Base-by-base conservation (phyloP, 2,888 invertebrate species). In the Ashinkailepas kermadecensis region DNA sequence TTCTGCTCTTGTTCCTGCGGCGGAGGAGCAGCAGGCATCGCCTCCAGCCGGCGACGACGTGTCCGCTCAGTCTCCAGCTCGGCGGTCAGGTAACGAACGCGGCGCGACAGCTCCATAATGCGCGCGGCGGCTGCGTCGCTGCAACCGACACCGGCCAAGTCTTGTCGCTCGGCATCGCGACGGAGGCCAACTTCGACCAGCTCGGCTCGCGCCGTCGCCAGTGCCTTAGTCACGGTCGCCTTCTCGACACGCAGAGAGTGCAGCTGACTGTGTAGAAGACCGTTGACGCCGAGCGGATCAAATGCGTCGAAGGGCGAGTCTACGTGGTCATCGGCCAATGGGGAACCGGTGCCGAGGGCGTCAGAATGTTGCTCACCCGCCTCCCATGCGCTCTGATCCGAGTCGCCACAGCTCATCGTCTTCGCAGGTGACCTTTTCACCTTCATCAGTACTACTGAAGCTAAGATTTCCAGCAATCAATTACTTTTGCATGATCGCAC, bases 41-140 rank as follows among this genome's bases (percentile, higher is more conserved):
- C 74, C 56, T 74, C 74, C 74, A 74, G 74, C 11, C 74, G 74
- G 21, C 74, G 74, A 21, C 74, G 21, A 18, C 56, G 74, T 56
- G 74, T 54, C 74, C 74, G 74, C 56, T 74, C 74, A 21, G 74
- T 21, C 74, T 74, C 74, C 74, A 74, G 74, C 56, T 74, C 74
- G 74, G 74, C 74, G 8, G 74, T 74, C 74, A 56, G 74, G 56
- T 74, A 56, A 3, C 74, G 74, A 54, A 15, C 23, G 54, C 74
- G 74, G 10, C 74, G 74, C 54, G 74, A 74, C 74, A 74, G 74
- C 21, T 74, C 74, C 74, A 74, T 54, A 21, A 74, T 21, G 56
- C 74, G 74, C 54, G 74, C 74, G 21, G 74, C 74, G 74, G 74
- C 74, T 10, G 74, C 74, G 56, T 74, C 74, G 56, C 74, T 74